Base-by-base conservation (phyloP, 2,113 vertebrate species). In the Erinaceus europaeus region DNA sequence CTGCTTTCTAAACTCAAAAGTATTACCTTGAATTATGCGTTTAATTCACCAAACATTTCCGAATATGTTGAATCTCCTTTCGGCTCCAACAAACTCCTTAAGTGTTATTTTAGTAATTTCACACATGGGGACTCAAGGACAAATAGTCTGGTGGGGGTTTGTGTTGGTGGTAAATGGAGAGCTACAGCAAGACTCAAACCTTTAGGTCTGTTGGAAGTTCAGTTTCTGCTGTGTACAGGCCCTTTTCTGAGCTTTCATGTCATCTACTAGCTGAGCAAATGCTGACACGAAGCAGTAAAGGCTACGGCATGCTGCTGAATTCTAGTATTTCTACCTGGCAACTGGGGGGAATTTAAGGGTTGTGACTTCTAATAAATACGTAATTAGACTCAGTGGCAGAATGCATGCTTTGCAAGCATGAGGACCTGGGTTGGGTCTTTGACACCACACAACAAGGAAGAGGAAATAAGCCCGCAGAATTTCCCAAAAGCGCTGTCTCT, bases 271-370 rank as follows among this genome's bases (percentile, higher is more conserved):
- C 32, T 32, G 75, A 27, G 20, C 36, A 13, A 91, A 40, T 50
- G 44, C 50, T 73, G 78, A 36, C 21, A 64, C 36, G 32, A 78
- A 12, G 34, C 59, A n/a, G 53, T 68, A 46, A 52, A 78, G 74
- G 46, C 53, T 85, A 8, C 71, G 61, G 27, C 88, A 1, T 42
- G 34, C 3, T 55, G 34, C 59, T 90, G 59, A 88, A 42, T 90
- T 69, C 15, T 36, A 34, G 5, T 69, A 8, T 85, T 67, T 85
- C 88, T 90, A 71, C 64, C 27, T 90, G 34, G 21, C 12, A 81
- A 1, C 68, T 93, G 87, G 76, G 52, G 88, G 67, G n/a, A 77
- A 81, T 73, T 65, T 80, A 90, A 84, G 52, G 20, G 21, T n/a
- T 73, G 2, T 25, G 36, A 50, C 72, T 93, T 14, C 6, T 82